phyloP scores from a whole-genome alignment of 2,113 vertebrate genomes.

The Alces alces region DNA sequence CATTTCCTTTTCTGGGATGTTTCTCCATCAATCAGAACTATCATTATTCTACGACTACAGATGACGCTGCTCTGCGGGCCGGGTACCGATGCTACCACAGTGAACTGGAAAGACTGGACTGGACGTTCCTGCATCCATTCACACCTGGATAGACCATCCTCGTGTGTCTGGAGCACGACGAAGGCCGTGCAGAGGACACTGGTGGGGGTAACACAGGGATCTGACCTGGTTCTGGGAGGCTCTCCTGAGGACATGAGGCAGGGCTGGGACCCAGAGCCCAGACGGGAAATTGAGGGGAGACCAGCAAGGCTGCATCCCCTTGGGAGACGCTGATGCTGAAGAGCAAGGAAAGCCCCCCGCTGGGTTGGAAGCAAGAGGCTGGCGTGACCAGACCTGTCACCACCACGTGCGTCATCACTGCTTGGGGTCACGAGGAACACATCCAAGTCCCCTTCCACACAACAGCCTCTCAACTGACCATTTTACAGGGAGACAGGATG shows the following conservation, averaged over 20 bases:
- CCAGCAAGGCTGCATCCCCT: neutral
- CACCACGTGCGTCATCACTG: neutral
- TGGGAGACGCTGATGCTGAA: neutral
- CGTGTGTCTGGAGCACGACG: neutral
- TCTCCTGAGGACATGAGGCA: neutral
- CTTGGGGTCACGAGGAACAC: neutral
- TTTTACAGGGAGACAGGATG: neutral
- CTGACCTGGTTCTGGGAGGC: neutral
- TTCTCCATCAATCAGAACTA: neutral
- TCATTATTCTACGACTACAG: neutral
- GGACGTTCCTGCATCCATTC: neutral
- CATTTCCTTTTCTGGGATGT: neutral
- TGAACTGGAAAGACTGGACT: neutral
- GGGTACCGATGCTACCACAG: neutral
- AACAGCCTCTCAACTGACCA: neutral
- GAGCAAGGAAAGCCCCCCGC: rapidly evolving
- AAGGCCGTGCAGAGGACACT: neutral
- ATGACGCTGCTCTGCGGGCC: neutral
- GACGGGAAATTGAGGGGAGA: neutral
- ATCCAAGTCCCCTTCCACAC: neutral
- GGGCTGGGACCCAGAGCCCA: neutral
- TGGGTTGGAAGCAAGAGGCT: neutral
- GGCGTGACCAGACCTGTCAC: neutral
- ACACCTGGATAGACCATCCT: neutral
- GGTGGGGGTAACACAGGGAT: neutral